Base-by-base conservation (phyloP, 2,113 vertebrate genomes). In the Oreochromis tanganicae region DNA sequence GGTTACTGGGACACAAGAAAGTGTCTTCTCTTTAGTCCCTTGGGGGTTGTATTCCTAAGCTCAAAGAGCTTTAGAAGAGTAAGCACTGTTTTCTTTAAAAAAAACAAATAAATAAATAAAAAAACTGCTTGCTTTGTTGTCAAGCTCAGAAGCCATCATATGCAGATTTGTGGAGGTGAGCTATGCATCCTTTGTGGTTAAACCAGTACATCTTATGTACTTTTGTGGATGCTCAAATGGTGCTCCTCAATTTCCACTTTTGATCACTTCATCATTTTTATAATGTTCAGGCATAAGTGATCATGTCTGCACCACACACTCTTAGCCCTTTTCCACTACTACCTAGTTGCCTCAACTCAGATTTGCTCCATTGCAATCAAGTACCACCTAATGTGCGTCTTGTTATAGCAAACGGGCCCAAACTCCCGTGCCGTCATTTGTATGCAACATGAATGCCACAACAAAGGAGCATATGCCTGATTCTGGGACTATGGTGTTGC, bases 1-100 rank as follows among this genome's bases (percentile, higher is more conserved):
- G 94, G 94, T 95, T 90, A 94, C 83, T 94, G 89, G 94, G 94
- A 93, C 92, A 86, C 73, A 80, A 24, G 46, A 88, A 88, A 85
- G 85, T 32, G 85, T 92, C 88, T 90, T 54, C 85, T 91, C 89
- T 92, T 82, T 80, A 27, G 57, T 89, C 92, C 86, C 89, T 68
- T 46, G 55, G 78, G 91, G 68, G 78, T 59, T 91, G 83, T 71
- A 71, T 85, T 87, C 83, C 86, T 63, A 56, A 85, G 85, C 85
- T 95, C 91, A 95, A 95, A 91, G 90, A 83, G 85, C 88, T 84
- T 81, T 21, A 85, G 55, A 87, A 87, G 66, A 91, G 82, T 52
- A 73, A 85, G 68, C 75, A 78, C 81, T 54, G 55, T 54, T 94
- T 90, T 82, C 56, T 84, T 85, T 10, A 38, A 38, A n/a, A 48